A percentile compares a stretch with the other conserved stretches of the same genome.
These are phyloP conservation scores for Epirrhoe alternata DNA, from an alignment of 2,888 invertebrate species.

Conservation along the genomic window DNA sequence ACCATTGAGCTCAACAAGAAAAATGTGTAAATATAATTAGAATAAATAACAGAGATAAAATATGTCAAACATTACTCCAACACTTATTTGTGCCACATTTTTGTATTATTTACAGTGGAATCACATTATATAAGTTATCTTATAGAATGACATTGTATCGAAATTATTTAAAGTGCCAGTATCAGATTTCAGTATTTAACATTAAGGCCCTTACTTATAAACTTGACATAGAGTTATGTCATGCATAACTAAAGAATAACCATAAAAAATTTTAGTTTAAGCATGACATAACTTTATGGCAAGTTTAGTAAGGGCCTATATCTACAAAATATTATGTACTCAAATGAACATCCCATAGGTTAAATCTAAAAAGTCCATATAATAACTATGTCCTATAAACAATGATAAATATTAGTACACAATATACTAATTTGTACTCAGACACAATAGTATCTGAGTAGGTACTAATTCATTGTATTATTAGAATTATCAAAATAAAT, in stretches of 20 bases:
- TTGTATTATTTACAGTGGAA: conserved; percentile 18
- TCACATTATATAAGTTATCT: conserved; percentile 2
- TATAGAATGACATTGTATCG: background rate
- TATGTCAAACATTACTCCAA: conserved; percentile 19
- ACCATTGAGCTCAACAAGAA: conserved; percentile 47
- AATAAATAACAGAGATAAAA: conserved; percentile 45
- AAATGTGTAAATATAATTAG: conserved; percentile 44
- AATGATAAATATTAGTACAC: background rate
- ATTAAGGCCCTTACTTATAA: no score
- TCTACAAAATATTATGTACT: conserved; percentile 15
- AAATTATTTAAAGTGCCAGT: background rate
- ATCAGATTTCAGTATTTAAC: background rate
- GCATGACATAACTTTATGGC: no score
- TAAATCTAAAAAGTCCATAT: conserved; percentile 18
- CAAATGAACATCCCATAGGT: conserved; percentile 41
- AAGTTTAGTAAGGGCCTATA: no score
- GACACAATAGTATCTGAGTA: conserved; percentile 14
- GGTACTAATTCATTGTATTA: background rate
- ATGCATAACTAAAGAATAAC: no score
- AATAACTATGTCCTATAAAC: background rate
- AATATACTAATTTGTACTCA: background rate
- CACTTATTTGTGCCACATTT: conserved; percentile 26
- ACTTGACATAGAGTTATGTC: no score
- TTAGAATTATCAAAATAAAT: background rate
- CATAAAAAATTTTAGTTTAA: no score